Percentiles rank a stretch among this genome's conserved stretches.
Conservation (phyloP, 2,797 vertebrate genomes). For the Dicrostonyx torquatus region DNA sequence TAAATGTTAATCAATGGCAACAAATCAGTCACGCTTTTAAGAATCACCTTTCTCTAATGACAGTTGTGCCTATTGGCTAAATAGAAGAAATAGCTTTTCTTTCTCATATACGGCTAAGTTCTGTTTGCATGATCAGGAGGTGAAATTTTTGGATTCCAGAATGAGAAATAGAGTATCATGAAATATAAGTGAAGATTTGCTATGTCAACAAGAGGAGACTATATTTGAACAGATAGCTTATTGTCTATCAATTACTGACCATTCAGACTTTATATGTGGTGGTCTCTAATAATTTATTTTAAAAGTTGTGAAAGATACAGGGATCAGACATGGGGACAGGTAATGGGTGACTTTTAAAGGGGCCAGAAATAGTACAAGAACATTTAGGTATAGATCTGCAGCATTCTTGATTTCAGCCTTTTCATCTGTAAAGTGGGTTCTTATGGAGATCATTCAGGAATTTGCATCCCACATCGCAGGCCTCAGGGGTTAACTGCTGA, state of each 20-base stretch:
- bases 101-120: background rate
- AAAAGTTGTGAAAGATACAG: background rate
- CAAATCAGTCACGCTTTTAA: background rate
- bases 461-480: background rate
- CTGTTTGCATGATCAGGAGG: background rate
- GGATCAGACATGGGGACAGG: background rate
- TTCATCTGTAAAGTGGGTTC: background rate
- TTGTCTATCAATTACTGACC: background rate
- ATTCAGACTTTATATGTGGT: background rate
- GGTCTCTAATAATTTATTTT: background rate
- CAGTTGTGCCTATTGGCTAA: background rate
- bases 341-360: background rate
- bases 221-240: background rate
- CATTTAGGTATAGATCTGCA: background rate
- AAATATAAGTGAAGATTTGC: background rate
- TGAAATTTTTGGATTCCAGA: background rate
- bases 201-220: background rate
- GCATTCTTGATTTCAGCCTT: background rate
- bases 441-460: background rate
- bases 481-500: background rate
- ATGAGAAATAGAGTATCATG: background rate
- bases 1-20: background rate
- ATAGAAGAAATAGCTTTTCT: background rate
- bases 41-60: background rate
- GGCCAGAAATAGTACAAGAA: background rate